A percentile compares a stretch with the other conserved stretches of the same genome.
Evolutionary conservation across 2,888 invertebrate species (phyloP).

Genomic region (Trichogramma dendrolimi): DNA sequence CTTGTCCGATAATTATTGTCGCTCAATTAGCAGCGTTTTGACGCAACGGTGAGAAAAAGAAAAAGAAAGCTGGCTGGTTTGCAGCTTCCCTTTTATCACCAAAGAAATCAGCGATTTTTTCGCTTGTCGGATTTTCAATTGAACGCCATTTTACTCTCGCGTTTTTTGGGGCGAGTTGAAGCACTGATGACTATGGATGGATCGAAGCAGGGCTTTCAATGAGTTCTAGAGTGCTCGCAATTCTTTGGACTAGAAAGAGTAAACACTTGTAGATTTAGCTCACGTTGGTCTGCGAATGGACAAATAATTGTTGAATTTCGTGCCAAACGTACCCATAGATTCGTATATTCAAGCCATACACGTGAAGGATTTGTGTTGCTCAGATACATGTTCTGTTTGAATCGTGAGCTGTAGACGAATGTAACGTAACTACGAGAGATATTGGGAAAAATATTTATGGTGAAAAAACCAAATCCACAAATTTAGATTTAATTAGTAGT

Average conservation of each 20-base stretch:
- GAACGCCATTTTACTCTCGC: not conserved
- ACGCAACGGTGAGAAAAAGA: conserved; percentile 12
- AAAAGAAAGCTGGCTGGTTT: conserved; percentile 12
- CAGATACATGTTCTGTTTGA: no score
- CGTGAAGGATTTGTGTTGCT: no score
- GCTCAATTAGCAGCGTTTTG: conserved; percentile 37
- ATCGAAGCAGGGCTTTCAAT: no score
- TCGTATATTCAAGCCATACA: no score
- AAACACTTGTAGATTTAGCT: conserved; percentile 51
- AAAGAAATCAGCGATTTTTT: conserved; percentile 42
- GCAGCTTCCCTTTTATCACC: conserved; percentile 27
- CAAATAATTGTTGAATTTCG: conserved; percentile 50
- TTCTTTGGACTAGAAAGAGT: conserved; percentile 32
- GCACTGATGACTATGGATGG: no score
- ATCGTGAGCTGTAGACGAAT: no score
- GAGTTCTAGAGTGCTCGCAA: conserved; percentile 12
- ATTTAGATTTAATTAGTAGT: no score
- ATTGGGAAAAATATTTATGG: no score
- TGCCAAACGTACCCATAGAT: conserved; percentile 9
- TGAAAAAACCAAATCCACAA: no score
- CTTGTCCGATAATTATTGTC: conserved; percentile 41
- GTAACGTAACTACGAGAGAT: no score
- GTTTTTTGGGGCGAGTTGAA: not conserved
- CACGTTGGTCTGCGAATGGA: conserved; percentile 50
- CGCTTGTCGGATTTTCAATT: conserved; percentile 28